These are phyloP conservation scores for Dicyrtomina minuta DNA, from an alignment of 2,888 invertebrate species.

Conservation along the genomic window DNA sequence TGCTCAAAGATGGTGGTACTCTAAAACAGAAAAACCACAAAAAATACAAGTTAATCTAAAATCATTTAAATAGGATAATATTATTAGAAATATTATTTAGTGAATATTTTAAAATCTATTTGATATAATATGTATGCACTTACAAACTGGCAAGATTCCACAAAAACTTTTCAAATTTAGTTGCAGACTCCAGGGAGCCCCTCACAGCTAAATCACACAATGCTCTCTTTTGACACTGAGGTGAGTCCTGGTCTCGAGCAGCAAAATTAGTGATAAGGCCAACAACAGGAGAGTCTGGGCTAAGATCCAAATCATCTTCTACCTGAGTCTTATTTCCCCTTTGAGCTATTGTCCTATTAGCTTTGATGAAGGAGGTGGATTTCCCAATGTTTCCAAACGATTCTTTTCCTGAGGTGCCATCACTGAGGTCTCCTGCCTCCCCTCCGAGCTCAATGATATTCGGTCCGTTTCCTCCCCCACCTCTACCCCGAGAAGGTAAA, in stretches of 20 bases:
- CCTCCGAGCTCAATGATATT: conserved; percentile 8
- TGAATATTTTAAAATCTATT: neutral
- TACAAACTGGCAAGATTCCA: conserved; percentile 51
- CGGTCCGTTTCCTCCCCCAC: neutral
- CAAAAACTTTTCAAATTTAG: conserved; percentile 50
- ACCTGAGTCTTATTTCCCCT: neutral
- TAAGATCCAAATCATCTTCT: conserved; percentile 41
- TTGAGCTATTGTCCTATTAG: neutral
- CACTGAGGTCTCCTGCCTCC: neutral
- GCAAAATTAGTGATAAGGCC: conserved; percentile 50
- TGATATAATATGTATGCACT: conserved; percentile 27
- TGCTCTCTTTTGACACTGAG: conserved; percentile 49
- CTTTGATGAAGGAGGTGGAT: neutral
- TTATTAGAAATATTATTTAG: neutral
- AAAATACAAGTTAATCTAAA: neutral
- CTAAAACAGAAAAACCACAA: conserved; percentile 21
- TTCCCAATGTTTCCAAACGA: neutral
- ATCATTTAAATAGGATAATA: neutral
- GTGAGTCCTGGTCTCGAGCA: conserved; percentile 45
- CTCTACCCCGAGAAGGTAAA: too few species aligned
- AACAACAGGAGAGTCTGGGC: conserved; percentile 49
- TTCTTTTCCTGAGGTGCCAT: neutral
- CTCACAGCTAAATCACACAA: conserved; percentile 49
- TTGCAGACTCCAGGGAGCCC: conserved; percentile 40
- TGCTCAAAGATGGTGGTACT: conserved; percentile 48